A percentile compares a stretch with the other conserved stretches of the same genome.
Evolutionary conservation across 2,888 invertebrate species (phyloP).

Genomic region (Ophraella communa): DNA sequence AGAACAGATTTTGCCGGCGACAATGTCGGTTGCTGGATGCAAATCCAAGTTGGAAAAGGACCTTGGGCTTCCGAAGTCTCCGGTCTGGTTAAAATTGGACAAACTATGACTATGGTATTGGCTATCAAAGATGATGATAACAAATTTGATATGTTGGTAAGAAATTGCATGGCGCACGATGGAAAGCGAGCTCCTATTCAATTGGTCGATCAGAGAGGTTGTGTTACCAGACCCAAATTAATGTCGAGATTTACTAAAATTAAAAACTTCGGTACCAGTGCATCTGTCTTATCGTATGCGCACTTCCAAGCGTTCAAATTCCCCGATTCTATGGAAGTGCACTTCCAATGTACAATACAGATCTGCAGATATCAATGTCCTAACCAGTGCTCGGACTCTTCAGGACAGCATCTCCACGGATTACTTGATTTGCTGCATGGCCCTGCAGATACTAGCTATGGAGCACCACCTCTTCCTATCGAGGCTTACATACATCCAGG

Average conservation of each 20-base stretch:
- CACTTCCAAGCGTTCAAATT: constrained; percentile 96
- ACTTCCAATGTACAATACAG: constrained; percentile 94
- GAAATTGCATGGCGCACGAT: constrained; percentile 94
- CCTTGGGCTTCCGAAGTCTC: constrained; percentile 96
- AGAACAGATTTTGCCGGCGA: constrained; percentile 93
- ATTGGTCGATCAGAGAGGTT: constrained; percentile 90
- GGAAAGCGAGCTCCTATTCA: constrained; percentile 93
- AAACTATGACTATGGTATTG: constrained; percentile 96
- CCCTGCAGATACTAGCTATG: constrained; percentile 67
- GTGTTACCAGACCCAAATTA: constrained; percentile 88
- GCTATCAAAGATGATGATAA: constrained; percentile 95
- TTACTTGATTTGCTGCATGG: constrained; percentile 67
- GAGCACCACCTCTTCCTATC: constrained; percentile 68
- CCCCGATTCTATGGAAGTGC: constrained; percentile 95
- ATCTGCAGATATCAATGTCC: constrained; percentile 93
- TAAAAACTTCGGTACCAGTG: constrained; percentile 92
- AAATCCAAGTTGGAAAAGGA: constrained; percentile 91
- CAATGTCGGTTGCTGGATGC: constrained; percentile 97
- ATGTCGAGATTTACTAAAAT: constrained; percentile 95
- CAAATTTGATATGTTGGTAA: constrained; percentile 93
- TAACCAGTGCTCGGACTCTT: constrained; percentile 77
- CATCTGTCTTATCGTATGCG: constrained; percentile 89
- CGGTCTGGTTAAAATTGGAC: constrained; percentile 92
- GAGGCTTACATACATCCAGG: constrained; percentile 73
- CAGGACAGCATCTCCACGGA: constrained; percentile 43